phyloP scores from a whole-genome alignment of 2,797 vertebrate genomes.

The Clarias fuscus region DNA sequence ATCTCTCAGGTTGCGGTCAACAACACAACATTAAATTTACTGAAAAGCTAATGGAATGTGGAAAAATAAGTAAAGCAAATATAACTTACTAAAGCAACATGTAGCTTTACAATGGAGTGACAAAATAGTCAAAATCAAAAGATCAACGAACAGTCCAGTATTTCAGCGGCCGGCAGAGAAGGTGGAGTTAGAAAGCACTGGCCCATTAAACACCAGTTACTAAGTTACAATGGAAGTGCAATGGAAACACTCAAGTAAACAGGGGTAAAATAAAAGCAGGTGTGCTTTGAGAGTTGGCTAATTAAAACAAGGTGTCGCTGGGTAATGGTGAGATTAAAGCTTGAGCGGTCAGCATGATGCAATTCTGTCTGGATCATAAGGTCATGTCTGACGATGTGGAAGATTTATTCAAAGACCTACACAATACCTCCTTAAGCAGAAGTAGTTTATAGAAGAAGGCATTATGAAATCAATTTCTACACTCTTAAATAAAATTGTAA shows the following conservation, averaged over 20 bases:
- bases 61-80: conserved; percentile 3
- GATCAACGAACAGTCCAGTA: neutral
- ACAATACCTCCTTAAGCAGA: neutral
- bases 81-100: conserved; percentile 49
- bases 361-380: neutral
- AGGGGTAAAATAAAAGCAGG: neutral
- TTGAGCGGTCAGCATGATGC: neutral
- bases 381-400: neutral
- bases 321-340: neutral
- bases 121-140: conserved; percentile 26
- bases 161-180: conserved; percentile 9
- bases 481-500: no score
- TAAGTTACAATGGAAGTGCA: neutral
- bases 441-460: neutral
- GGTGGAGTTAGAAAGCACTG: conserved; percentile 17
- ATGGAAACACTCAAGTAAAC: conserved; percentile 19
- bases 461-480: neutral
- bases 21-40: neutral
- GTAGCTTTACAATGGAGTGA: conserved; percentile 18
- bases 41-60: neutral
- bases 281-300: neutral
- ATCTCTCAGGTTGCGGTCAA: neutral
- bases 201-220: neutral
- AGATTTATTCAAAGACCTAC: neutral
- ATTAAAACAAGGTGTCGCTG: neutral